Conservation (phyloP, 1,140 invertebrate genomes). For the Dreissena polymorpha region DNA sequence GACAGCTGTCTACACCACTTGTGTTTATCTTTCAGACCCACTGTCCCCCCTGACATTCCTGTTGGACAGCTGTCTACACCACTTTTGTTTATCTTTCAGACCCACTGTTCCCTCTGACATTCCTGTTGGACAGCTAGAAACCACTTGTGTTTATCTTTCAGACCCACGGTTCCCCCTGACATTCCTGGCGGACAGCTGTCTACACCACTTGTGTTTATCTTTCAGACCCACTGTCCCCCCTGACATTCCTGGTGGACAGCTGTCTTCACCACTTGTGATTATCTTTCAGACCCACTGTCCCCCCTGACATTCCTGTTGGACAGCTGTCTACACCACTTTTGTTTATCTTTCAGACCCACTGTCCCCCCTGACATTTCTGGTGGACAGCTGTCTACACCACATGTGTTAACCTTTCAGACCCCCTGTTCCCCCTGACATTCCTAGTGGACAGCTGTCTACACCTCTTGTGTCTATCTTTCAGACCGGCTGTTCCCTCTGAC, state of each 20-base stretch:
- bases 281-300: constrained; percentile 92
- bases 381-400: constrained; percentile 94
- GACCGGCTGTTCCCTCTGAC: constrained; percentile 96
- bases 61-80: constrained; percentile 93
- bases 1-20: too few relatives aligned
- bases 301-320: constrained; percentile 93
- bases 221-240: constrained; percentile 95
- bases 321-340: too few relatives aligned
- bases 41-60: constrained; percentile 95
- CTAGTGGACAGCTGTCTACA: constrained; percentile 94
- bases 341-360: constrained; percentile 90
- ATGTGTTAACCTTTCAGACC: too few relatives aligned
- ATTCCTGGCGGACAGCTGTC: constrained; percentile 93
- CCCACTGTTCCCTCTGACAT: constrained; percentile 94
- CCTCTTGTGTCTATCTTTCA: too few relatives aligned
- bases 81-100: constrained; percentile 87
- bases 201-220: too few relatives aligned
- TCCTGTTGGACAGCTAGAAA: constrained; percentile 93
- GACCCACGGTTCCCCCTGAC: constrained; percentile 96
- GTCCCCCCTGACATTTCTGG: constrained; percentile 93
- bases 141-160: too few relatives aligned
- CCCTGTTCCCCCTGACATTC: constrained; percentile 94
- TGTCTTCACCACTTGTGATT: too few relatives aligned
- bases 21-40: constrained; percentile 89
- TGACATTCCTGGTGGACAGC: constrained; percentile 93